A percentile compares a stretch with the other conserved stretches of the same genome.
These are phyloP conservation scores for Mionectes macconnelli DNA, from an alignment of 2,113 vertebrate species.

Conservation along the genomic window DNA sequence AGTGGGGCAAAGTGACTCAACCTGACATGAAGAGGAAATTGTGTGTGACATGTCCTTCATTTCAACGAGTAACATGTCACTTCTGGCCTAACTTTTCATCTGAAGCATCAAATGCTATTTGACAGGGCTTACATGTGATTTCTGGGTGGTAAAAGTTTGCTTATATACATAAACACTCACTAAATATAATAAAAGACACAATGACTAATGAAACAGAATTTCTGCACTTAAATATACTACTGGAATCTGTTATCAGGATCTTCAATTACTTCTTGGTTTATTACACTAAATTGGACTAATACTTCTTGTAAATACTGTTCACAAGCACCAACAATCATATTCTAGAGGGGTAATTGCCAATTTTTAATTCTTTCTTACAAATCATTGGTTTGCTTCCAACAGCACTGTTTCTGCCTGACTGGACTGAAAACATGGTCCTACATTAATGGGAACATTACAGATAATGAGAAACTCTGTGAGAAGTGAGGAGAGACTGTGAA, in stretches of 20 bases:
- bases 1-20: constrained; percentile 1
- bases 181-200: neutral
- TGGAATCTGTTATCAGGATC: neutral
- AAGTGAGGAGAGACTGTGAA: neutral
- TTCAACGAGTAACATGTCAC: constrained; percentile 36
- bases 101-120: constrained; percentile 25
- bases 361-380: neutral
- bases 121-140: constrained; percentile 41
- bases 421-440: neutral
- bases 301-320: neutral
- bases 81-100: constrained; percentile 29
- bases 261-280: neutral
- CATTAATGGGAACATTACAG: neutral
- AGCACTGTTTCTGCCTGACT: neutral
- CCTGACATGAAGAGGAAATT: constrained; percentile 26
- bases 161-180: neutral
- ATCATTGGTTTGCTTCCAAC: neutral
- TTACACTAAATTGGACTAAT: neutral
- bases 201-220: neutral
- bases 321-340: neutral
- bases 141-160: neutral
- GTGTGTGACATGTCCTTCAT: constrained; percentile 59
- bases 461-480: neutral
- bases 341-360: neutral
- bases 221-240: neutral